Evolutionary conservation across 2,888 invertebrate genomes (phyloP), one percentile per base, ranked within the genome.

Genomic region (Melangyna quadrimaculata): DNA sequence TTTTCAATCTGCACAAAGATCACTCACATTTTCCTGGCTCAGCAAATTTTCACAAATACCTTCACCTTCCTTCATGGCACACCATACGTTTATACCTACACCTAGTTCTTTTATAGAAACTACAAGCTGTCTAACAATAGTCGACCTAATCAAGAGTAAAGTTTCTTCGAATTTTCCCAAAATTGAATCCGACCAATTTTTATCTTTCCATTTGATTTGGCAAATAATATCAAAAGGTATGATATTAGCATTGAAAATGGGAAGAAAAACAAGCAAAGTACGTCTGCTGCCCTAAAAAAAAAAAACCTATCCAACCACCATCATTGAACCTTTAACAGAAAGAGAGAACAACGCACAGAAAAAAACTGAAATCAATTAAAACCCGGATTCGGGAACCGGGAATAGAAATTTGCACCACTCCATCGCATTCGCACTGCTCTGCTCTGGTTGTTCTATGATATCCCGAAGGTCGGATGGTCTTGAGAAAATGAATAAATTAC

Each of bases 181-280:
- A 71, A 71, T 71, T 29, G 70, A 74, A 74, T 75, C 74, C 83
- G 22, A 79, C 51, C 84, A 86, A 77, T 73, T 73, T 63, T 86
- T 86, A 86, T 86, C 86, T 86, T 86, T 86, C 86, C 86, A 81
- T 86, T 86, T 73, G 86, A 81, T 86, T 86, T 86, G 81, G 81
- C 81, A 86, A 81, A 86, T 81, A 81, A 86, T 81, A 78, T 72
- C 63, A 43, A 63, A n/a, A 43, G 40, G 22, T 57, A 22, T 24
- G 61, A 40, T 61, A 75, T 75, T 80, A 79, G 80, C 74, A 65
- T n/a, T 35, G 29, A 22, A 67, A 40, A n/a, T 19, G 35, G 24
- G 12, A 10, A 37, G 51, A 63, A n/a, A n/a, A 37, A 19, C 17
- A 45, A 63, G 14, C 8, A 65, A 6, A 19, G 32, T 9, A 32